Evolutionary conservation across 2,797 vertebrate species (phyloP).

Genomic region (Brotula barbata): DNA sequence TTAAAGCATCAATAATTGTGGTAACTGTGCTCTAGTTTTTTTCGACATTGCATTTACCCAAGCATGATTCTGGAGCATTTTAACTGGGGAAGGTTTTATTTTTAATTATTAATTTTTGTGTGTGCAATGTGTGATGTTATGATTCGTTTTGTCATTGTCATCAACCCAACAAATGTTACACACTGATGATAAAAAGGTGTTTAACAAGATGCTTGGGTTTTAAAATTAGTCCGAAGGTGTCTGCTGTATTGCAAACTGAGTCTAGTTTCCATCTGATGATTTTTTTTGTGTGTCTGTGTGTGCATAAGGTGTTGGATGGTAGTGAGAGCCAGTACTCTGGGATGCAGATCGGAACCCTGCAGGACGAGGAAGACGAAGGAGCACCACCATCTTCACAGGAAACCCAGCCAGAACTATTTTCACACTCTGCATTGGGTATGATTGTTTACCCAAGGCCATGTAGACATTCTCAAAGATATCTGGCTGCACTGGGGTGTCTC

Average conservation of each 20-base stretch:
- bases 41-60: constrained; percentile 33
- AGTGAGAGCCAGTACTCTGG: constrained; percentile 91
- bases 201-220: too few species aligned
- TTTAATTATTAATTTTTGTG: too few species aligned
- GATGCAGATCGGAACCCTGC: constrained; percentile 89
- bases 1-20: constrained; percentile 9
- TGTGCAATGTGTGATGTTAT: constrained; percentile 28
- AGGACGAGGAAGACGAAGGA: constrained; percentile 90
- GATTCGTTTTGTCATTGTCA: constrained; percentile 25
- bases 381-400: constrained; percentile 73
- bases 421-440: constrained; percentile 86
- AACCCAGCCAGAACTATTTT: constrained; percentile 79
- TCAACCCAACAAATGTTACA: constrained; percentile 39
- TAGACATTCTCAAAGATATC: not conserved
- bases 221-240: too few species aligned
- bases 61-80: constrained; percentile 58
- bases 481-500: not conserved
- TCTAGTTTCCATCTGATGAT: constrained; percentile 10
- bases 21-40: constrained; percentile 37
- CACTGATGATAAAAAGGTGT: not conserved
- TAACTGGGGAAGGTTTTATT: constrained; percentile 4
- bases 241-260: not conserved
- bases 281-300: constrained; percentile 42
- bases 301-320: constrained; percentile 88
- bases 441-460: not conserved